A percentile compares a stretch with the other conserved stretches of the same genome.
Conservation (phyloP, 35 echinoderm and acorn worm species). For the Lytechinus pictus region DNA sequence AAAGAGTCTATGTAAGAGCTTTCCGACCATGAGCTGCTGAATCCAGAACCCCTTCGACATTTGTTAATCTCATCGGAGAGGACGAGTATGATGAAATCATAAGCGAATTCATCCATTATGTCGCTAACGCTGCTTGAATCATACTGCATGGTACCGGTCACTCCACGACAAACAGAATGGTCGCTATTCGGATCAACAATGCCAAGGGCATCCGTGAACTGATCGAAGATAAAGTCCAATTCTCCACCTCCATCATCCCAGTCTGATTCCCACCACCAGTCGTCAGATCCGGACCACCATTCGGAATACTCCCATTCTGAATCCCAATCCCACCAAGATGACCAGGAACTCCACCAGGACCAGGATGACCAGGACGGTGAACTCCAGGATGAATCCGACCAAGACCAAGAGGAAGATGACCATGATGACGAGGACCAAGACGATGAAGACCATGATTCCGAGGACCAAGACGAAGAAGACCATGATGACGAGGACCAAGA, state of each 20-base stretch:
- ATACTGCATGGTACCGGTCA: constrained; percentile 34
- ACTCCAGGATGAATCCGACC: not conserved
- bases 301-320: not conserved
- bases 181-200: not conserved
- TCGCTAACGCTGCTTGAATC: constrained; percentile 16
- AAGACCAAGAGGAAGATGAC: not conserved
- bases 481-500: not conserved
- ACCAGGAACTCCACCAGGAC: not conserved
- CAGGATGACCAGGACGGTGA: not conserved
- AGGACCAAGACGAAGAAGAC: not conserved
- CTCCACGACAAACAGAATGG: not conserved
- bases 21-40: not conserved
- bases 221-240: not conserved
- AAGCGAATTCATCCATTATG: not conserved
- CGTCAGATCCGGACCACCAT: constrained; percentile 13
- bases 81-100: not conserved
- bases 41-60: not conserved
- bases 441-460: not conserved
- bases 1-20: not conserved
- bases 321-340: not conserved
- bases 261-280: constrained; percentile 38
- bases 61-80: not conserved
- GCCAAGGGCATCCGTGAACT: not conserved
- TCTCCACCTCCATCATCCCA: not conserved
- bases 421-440: not conserved